Conservation (phyloP, 30 jellyfish, hydroid and myxozoan species). For the Pelagia noctiluca region DNA sequence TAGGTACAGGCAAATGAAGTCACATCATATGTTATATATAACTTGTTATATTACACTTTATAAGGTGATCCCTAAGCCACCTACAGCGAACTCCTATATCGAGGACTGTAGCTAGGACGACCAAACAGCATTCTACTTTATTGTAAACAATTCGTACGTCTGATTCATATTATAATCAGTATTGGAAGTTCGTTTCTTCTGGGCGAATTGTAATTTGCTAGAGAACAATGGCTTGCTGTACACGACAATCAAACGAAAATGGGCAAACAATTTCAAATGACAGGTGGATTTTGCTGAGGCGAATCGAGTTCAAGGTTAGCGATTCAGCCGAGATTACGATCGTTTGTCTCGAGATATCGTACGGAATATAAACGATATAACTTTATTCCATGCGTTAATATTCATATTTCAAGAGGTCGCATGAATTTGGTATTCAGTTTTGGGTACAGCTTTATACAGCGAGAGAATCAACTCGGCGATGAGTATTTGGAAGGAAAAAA, state of each 20-base stretch:
- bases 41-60: too few relatives aligned
- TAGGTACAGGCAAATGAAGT: too few relatives aligned
- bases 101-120: slow-evolving; percentile 50
- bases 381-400: too few relatives aligned
- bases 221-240: slow-evolving; percentile 70
- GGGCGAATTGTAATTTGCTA: slow-evolving; percentile 56
- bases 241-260: slow-evolving; percentile 64
- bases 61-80: too few relatives aligned
- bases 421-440: too few relatives aligned
- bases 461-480: too few relatives aligned
- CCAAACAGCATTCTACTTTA: slow-evolving; percentile 64
- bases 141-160: slow-evolving; percentile 65
- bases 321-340: not conserved
- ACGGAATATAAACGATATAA: too few relatives aligned
- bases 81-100: not conserved
- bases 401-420: too few relatives aligned
- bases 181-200: slow-evolving; percentile 71
- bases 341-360: not conserved
- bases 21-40: too few relatives aligned
- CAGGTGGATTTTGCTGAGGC: slow-evolving; percentile 56
- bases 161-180: slow-evolving; percentile 68
- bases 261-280: slow-evolving; percentile 53
- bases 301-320: slow-evolving; percentile 6
- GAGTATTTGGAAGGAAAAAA: too few relatives aligned
- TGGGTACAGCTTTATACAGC: too few relatives aligned